These are phyloP conservation scores for Callosobruchus maculatus DNA, from an alignment of 2,888 invertebrate species.

Conservation along the genomic window DNA sequence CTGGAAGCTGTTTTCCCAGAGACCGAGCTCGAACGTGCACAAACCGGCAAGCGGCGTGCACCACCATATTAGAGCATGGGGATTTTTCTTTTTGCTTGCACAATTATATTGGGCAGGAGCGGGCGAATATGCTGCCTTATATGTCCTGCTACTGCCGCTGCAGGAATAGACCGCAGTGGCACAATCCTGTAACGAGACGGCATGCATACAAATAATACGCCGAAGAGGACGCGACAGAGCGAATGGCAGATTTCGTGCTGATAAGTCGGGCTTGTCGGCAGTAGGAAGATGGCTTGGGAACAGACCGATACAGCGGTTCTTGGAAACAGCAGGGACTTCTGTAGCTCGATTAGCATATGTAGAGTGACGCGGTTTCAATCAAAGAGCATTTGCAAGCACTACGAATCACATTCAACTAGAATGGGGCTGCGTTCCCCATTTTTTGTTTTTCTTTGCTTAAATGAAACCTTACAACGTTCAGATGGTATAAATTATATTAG, in stretches of 20 bases:
- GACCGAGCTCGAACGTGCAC: neutral
- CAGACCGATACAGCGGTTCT: neutral
- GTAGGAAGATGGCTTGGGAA: neutral
- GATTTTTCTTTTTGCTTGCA: neutral
- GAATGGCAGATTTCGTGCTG: neutral
- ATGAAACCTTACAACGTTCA: no score
- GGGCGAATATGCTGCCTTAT: neutral
- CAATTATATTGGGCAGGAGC: neutral
- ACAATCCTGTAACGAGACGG: neutral
- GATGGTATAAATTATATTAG: no score
- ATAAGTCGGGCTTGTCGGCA: neutral
- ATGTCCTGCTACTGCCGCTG: neutral
- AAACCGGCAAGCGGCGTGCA: neutral
- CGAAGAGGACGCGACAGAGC: neutral
- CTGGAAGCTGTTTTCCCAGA: neutral
- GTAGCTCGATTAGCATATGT: neutral
- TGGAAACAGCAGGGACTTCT: neutral
- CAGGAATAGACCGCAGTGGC: neutral
- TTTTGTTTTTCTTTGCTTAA: no score
- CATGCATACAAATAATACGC: neutral
- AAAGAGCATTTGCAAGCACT: no score
- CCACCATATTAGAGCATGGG: neutral
- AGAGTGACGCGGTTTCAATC: no score
- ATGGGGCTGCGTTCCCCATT: no score
- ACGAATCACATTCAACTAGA: no score